Percentiles rank a stretch among this genome's conserved stretches.
Conservation (phyloP, 1,140 invertebrate species). For the Zaprionus ghesquierei region DNA sequence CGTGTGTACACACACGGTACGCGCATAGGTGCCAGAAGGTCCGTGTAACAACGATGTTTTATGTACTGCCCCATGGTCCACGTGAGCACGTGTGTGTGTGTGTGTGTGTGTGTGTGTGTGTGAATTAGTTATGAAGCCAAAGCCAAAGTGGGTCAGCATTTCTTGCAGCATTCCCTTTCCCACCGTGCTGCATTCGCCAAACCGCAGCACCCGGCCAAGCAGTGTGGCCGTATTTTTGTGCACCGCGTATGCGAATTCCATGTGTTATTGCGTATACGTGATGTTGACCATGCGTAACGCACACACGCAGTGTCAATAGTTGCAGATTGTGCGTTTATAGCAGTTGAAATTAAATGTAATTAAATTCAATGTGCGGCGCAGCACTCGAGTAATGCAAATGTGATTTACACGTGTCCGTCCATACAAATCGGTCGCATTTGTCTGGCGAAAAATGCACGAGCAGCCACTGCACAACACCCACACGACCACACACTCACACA, state of each 20-base stretch:
- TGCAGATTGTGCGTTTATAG: slow-evolving; percentile 44
- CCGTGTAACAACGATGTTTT: slow-evolving; percentile 76
- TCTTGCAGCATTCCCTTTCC: slow-evolving; percentile 43
- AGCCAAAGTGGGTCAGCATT: slow-evolving; percentile 77
- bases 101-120: slow-evolving; percentile 35
- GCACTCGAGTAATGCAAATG: slow-evolving; percentile 61
- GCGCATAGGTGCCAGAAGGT: slow-evolving; percentile 74
- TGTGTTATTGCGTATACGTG: slow-evolving; percentile 77
- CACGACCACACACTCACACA: not conserved
- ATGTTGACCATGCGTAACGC: slow-evolving; percentile 25
- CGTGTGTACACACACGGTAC: slow-evolving; percentile 35
- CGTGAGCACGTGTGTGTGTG: not conserved
- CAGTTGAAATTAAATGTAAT: slow-evolving; percentile 65
- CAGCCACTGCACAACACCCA: slow-evolving; percentile 10
- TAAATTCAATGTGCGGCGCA: slow-evolving; percentile 57
- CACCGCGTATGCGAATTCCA: slow-evolving; percentile 50
- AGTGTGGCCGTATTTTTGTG: slow-evolving; percentile 65
- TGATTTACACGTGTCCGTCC: slow-evolving; percentile 44
- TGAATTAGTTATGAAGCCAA: slow-evolving; percentile 82
- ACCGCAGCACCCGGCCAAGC: slow-evolving; percentile 25
- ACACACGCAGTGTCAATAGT: slow-evolving; percentile 47
- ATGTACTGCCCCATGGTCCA: slow-evolving; percentile 60
- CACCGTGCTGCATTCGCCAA: slow-evolving; percentile 15
- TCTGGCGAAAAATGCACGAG: slow-evolving; percentile 14
- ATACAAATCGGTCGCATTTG: slow-evolving; percentile 42